Conservation (phyloP, 2,797 vertebrate genomes). For the Platyrinchus mystaceus region DNA sequence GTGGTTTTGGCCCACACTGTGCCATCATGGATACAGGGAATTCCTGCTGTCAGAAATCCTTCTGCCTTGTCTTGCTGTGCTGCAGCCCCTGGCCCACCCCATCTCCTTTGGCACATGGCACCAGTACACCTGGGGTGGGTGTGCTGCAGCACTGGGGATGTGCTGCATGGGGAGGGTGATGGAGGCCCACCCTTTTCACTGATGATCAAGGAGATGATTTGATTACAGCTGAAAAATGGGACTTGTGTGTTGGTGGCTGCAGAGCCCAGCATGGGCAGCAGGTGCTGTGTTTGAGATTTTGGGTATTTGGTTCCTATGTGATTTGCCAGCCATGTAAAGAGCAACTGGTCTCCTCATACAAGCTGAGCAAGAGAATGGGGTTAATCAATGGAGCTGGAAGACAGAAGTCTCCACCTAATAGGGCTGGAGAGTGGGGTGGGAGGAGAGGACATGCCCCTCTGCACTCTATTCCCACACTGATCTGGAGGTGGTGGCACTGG, state of each 20-base stretch:
- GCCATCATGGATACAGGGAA: not conserved
- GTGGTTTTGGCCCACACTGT: not conserved
- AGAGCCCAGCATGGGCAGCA: not conserved
- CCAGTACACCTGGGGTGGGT: not conserved
- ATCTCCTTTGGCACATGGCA: not conserved
- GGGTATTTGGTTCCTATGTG: not conserved
- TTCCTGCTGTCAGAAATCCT: not conserved
- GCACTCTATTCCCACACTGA: fast-evolving
- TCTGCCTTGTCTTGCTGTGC: fast-evolving
- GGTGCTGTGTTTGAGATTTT: fast-evolving
- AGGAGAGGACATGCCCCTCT: not conserved
- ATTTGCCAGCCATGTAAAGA: not conserved
- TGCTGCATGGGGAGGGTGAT: not conserved
- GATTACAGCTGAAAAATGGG: not conserved
- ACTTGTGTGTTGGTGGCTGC: not conserved
- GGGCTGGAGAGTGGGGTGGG: not conserved
- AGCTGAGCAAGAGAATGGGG: not conserved
- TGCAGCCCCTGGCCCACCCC: not conserved
- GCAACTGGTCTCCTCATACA: not conserved
- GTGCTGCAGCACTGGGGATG: not conserved
- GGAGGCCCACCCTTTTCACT: not conserved
- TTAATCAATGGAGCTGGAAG: not conserved
- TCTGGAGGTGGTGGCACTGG: not conserved
- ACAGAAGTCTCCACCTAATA: not conserved
- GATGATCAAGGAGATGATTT: not conserved